Conservation (phyloP, 2,113 vertebrate genomes). For the Pongo abelii region DNA sequence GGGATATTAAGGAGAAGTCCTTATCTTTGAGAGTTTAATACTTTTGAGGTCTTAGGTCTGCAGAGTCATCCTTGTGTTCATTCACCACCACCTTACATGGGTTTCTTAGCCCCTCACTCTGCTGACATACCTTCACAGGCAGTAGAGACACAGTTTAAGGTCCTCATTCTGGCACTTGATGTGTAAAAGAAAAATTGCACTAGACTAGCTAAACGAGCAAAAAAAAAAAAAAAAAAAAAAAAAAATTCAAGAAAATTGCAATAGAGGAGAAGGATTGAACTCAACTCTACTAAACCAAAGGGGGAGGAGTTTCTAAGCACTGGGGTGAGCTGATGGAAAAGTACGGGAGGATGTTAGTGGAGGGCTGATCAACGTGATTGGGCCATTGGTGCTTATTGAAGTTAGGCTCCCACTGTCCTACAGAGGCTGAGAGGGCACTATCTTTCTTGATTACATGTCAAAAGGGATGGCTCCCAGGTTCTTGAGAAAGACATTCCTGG, state of each 20-base stretch:
- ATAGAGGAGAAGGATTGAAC: neutral
- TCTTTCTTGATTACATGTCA: constrained; percentile 13
- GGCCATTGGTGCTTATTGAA: neutral
- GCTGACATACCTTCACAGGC: neutral
- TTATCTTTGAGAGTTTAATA: neutral
- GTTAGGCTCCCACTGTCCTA: neutral
- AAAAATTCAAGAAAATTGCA: neutral
- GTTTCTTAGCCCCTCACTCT: neutral
- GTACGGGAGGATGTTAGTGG: neutral
- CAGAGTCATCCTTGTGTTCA: neutral
- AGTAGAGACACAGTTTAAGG: neutral
- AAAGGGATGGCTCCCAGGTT: neutral
- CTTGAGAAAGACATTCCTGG: neutral
- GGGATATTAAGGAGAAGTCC: neutral
- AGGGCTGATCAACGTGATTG: neutral
- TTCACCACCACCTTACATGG: neutral
- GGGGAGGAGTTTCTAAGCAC: neutral
- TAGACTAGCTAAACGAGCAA: neutral
- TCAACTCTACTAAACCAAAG: neutral
- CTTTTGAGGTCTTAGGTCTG: neutral
- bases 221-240: neutral
- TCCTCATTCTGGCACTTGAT: neutral
- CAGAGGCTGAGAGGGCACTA: neutral
- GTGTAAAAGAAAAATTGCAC: neutral
- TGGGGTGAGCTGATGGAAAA: neutral